Conservation (phyloP, 2,797 vertebrate genomes). For the Otolemur crassicaudatus region DNA sequence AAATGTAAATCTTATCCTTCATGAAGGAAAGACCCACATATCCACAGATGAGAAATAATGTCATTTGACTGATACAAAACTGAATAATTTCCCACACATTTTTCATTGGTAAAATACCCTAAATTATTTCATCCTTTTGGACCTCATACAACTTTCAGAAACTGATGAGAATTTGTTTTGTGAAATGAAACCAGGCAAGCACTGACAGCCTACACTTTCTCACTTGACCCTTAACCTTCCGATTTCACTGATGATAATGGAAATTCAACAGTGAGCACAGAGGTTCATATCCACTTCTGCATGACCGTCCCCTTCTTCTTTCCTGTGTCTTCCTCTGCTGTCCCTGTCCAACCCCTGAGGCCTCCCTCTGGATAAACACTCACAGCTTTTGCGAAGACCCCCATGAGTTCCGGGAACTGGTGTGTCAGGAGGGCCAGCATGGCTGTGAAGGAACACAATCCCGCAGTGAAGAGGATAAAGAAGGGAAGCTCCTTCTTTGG, state of each 20-base stretch:
- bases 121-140: conserved; percentile 35
- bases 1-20: conserved; percentile 67
- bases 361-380: conserved; percentile 86
- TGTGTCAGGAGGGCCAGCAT: conserved; percentile 99
- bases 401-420: conserved; percentile 99
- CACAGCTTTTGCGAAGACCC: conserved; percentile 99
- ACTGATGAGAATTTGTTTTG: not conserved
- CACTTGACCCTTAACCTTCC: not conserved
- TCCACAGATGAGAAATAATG: conserved; percentile 43
- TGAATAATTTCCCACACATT: not conserved
- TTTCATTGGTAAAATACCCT: conserved; percentile 49
- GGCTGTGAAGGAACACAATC: conserved; percentile 98
- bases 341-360: not conserved
- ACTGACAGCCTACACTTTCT: not conserved
- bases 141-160: not conserved
- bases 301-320: not conserved
- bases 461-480: conserved; percentile 99
- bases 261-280: not conserved
- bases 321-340: not conserved
- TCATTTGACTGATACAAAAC: not conserved
- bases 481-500: conserved; percentile 99
- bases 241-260: conserved; percentile 23
- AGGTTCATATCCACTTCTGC: not conserved
- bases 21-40: conserved; percentile 31
- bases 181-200: not conserved